Evolutionary conservation across 1,140 invertebrate species (phyloP).

Genomic region (Cydia splendana): DNA sequence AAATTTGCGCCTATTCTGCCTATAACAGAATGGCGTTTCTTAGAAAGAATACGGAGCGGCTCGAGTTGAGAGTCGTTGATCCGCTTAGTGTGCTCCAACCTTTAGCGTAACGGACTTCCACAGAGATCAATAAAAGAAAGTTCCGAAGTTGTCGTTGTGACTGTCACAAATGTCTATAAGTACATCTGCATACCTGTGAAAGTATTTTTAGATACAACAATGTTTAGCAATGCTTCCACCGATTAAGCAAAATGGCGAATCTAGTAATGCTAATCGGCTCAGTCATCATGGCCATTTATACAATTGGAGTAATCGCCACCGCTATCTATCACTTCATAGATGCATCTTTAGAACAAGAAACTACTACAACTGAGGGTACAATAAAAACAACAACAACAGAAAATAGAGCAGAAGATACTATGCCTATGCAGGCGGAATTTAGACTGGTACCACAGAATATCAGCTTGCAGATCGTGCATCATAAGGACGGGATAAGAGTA

Average conservation of each 20-base stretch:
- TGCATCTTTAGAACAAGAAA: neutral
- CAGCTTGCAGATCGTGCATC: neutral
- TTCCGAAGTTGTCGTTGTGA: too few relatives aligned
- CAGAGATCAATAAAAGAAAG: too few relatives aligned
- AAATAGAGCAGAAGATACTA: neutral
- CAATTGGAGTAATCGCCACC: neutral
- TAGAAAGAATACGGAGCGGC: too few relatives aligned
- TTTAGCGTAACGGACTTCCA: too few relatives aligned
- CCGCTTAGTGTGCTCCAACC: too few relatives aligned
- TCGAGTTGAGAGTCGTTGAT: too few relatives aligned
- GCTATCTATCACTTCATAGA: constrained; percentile 4
- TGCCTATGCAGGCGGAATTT: neutral
- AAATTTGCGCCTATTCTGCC: too few relatives aligned
- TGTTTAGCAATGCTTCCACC: too few relatives aligned
- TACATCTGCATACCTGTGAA: too few relatives aligned
- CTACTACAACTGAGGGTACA: neutral
- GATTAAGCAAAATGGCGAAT: neutral
- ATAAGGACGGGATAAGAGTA: neutral
- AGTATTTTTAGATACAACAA: too few relatives aligned
- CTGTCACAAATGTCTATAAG: too few relatives aligned
- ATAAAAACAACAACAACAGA: neutral
- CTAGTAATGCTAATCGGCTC: constrained; percentile 1
- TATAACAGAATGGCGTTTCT: too few relatives aligned
- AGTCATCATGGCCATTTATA: neutral
- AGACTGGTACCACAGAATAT: neutral